Evolutionary conservation across 2,113 vertebrate genomes (phyloP).

Genomic region (Prunella fulvescens): DNA sequence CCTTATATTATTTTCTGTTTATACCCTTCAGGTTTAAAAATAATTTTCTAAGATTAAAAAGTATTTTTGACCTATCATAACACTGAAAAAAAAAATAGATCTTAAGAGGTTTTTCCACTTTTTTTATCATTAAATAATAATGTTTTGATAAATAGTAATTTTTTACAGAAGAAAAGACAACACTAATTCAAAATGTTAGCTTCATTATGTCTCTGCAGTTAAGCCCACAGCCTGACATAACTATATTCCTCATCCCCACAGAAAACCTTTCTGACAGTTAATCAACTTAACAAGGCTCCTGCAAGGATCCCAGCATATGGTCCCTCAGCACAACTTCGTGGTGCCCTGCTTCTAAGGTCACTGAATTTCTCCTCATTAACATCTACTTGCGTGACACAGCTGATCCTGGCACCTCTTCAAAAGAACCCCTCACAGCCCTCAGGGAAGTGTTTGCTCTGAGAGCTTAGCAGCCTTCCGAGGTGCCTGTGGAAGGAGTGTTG

Average conservation of each 20-base stretch:
- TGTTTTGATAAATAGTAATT: background rate
- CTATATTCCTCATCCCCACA: background rate
- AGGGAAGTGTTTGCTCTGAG: background rate
- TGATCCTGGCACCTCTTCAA: background rate
- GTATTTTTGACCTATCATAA: background rate
- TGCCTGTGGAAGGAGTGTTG: background rate
- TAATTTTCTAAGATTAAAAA: background rate
- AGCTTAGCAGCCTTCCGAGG: background rate
- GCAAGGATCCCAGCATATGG: background rate
- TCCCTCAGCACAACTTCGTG: background rate
- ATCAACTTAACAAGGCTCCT: background rate
- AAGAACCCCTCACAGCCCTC: background rate
- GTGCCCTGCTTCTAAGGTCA: background rate
- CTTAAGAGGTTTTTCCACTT: background rate
- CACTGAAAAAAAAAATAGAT: background rate
- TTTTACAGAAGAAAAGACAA: background rate
- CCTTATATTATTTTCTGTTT: background rate
- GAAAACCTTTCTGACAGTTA: background rate
- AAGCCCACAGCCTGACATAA: background rate
- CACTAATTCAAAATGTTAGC: background rate
- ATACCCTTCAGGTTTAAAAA: background rate
- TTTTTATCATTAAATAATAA: background rate
- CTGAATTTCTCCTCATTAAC: background rate
- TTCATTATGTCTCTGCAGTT: background rate
- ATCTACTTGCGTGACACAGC: background rate